Percentiles rank a stretch among this genome's conserved stretches.
Evolutionary conservation across 2,113 vertebrate species (phyloP).

Genomic region (Xiphophorus hellerii): DNA sequence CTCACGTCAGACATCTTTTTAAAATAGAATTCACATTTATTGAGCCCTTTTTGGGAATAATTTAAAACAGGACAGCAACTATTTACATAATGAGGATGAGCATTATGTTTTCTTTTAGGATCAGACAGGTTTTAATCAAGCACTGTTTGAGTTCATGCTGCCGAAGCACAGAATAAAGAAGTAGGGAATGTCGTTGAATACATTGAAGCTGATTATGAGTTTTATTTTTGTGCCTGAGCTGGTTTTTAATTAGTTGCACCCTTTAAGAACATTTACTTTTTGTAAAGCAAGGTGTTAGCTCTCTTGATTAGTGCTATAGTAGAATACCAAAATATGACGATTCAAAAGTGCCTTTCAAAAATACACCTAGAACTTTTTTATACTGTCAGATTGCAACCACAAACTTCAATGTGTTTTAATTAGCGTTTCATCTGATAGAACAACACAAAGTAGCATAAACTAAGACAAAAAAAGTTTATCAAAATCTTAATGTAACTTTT

Average conservation of each 20-base stretch:
- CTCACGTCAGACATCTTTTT: not conserved
- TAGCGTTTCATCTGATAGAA: too few species aligned
- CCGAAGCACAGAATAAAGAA: not conserved
- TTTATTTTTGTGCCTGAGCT: not conserved
- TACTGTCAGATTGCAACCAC: too few species aligned
- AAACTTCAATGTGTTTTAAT: too few species aligned
- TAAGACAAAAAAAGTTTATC: too few species aligned
- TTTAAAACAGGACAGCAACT: slow-evolving; percentile 1
- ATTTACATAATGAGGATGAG: slow-evolving; percentile 2
- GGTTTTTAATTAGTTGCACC: not conserved
- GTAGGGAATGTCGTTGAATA: not conserved
- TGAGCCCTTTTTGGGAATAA: not conserved
- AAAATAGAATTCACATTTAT: not conserved
- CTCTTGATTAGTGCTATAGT: not conserved
- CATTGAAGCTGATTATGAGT: not conserved
- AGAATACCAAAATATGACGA: not conserved
- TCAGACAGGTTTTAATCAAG: not conserved
- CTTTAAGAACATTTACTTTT: not conserved
- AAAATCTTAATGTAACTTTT: too few species aligned
- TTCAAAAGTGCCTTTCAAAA: too few species aligned
- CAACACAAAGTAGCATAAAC: too few species aligned
- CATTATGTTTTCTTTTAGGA: not conserved
- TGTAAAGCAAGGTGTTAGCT: not conserved
- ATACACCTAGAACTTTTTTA: too few species aligned
- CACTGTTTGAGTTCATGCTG: not conserved